Conservation (phyloP, 1,140 invertebrate species). For the Drosophila sproati region DNA sequence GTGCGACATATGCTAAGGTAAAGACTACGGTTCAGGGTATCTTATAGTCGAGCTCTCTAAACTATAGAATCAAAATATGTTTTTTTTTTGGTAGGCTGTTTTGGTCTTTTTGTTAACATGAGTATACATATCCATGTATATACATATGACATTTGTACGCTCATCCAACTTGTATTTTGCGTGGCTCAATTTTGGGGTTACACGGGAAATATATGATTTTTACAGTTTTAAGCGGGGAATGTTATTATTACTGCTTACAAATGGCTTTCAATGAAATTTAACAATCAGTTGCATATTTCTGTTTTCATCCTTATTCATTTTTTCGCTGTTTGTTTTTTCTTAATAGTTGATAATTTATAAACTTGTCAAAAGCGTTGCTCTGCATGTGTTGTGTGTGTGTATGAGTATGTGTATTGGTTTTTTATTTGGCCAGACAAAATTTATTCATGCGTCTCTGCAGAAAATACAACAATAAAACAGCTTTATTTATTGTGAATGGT, state of each 20-base stretch:
- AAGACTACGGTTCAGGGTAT: too few relatives aligned
- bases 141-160: conserved; percentile 9
- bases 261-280: conserved; percentile 52
- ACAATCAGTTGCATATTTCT: conserved; percentile 45
- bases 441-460: conserved; percentile 46
- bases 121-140: too few relatives aligned
- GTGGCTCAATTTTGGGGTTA: background rate
- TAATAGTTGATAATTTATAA: conserved; percentile 53
- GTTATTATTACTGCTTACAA: conserved; percentile 19
- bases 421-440: conserved; percentile 49
- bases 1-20: too few relatives aligned
- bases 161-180: conserved; percentile 12
- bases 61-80: too few relatives aligned
- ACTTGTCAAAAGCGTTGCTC: conserved; percentile 44
- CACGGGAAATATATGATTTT: conserved; percentile 13
- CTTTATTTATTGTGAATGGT: conserved; percentile 52
- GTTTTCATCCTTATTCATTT: background rate
- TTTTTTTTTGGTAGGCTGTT: too few relatives aligned
- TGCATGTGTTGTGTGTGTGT: conserved; percentile 14
- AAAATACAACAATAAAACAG: conserved; percentile 53
- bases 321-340: conserved; percentile 2
- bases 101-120: too few relatives aligned
- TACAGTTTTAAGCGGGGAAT: conserved; percentile 29
- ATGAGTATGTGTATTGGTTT: conserved; percentile 15
- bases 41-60: too few relatives aligned